Base-by-base conservation (phyloP, 2,113 vertebrate genomes). In the Hoplias malabaricus region DNA sequence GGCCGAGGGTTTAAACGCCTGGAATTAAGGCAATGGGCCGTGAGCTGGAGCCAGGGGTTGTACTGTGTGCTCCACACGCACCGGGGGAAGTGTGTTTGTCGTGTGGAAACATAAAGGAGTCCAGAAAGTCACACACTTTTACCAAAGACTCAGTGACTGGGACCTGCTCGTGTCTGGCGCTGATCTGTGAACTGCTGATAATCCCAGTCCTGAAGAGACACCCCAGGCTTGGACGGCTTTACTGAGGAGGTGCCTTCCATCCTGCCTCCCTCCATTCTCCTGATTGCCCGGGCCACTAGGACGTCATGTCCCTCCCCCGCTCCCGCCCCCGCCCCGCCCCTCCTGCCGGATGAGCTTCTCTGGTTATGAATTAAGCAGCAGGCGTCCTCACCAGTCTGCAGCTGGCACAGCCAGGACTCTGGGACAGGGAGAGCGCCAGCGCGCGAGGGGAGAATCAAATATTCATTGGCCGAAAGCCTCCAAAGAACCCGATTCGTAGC, bases 361-460 rank as follows among this genome's bases (percentile, higher is more conserved):
- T 46, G 27, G 46, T 66, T 69, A 80, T 82, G 54, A 84, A 84
- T 84, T 80, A 84, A 78, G 63, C 80, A 84, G 78, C 57, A 78
- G 79, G 67, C 71, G 66, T 54, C 77, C 7, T 36, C 23, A 5
- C 36, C 59, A n/a, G 57, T 21, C 34, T 23, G 50, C 71, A 66
- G 46, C 73, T 23, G 34, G 68, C 38, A 40, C 63, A 75, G 77
- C 76, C 74, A 82, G 83, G 77, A 73, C 73, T 62, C 46, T 33
- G 43, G 46, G 21, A 77, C 33, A 54, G 46, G n/a, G 34, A 73
- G 69, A 57, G 54, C 21, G 25, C 7, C 23, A 63, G 59, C 13
- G 29, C 31, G 27, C n/a, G 67, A 38, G 67, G 36, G 13, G 25
- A 33, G 23, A 73, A 82, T 80, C 78, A 82, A 82, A 82, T 82